Conservation (phyloP, 1,140 invertebrate genomes). For the Lutraria rhynchaena region DNA sequence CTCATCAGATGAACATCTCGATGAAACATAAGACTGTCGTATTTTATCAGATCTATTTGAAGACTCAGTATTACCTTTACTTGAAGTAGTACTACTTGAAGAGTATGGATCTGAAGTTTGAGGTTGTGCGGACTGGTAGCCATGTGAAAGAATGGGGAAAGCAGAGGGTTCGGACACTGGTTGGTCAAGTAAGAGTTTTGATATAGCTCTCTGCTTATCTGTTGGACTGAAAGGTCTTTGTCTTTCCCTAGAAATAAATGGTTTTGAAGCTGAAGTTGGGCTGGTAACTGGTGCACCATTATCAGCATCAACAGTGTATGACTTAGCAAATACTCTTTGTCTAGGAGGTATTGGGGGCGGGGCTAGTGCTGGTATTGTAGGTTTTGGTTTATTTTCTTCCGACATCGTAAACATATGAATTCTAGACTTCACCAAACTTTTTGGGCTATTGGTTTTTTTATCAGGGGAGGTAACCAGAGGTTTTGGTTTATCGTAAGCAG, state of each 20-base stretch:
- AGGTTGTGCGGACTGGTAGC: conserved; percentile 54
- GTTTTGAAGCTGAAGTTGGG: conserved; percentile 46
- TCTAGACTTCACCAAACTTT: conserved; percentile 42
- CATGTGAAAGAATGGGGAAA: conserved; percentile 19
- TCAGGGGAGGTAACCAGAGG: conserved; percentile 9
- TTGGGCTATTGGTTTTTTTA: conserved; percentile 17
- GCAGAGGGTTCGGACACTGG: conserved; percentile 34
- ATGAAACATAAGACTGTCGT: conserved; percentile 82
- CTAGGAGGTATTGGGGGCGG: conserved; percentile 50
- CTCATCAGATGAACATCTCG: conserved; percentile 86
- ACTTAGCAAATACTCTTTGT: conserved; percentile 1
- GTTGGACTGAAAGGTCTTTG: conserved; percentile 44
- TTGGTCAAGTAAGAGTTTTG: conserved; percentile 34
- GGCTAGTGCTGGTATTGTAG: conserved; percentile 39
- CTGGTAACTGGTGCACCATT: conserved; percentile 54
- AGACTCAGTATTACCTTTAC: background rate
- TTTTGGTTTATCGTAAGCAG: conserved; percentile 45
- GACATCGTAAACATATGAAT: conserved; percentile 47
- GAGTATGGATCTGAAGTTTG: conserved; percentile 41
- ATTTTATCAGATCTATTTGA: conserved; percentile 76
- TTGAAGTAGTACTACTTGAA: conserved; percentile 2
- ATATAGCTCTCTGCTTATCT: conserved; percentile 21
- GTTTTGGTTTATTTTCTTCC: conserved; percentile 28
- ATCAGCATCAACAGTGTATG: conserved; percentile 29
- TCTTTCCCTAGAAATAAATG: conserved; percentile 50